Evolutionary conservation across 2,797 vertebrate genomes (phyloP), one percentile per base, ranked within the genome.

Genomic region (Enteromius viviparus): DNA sequence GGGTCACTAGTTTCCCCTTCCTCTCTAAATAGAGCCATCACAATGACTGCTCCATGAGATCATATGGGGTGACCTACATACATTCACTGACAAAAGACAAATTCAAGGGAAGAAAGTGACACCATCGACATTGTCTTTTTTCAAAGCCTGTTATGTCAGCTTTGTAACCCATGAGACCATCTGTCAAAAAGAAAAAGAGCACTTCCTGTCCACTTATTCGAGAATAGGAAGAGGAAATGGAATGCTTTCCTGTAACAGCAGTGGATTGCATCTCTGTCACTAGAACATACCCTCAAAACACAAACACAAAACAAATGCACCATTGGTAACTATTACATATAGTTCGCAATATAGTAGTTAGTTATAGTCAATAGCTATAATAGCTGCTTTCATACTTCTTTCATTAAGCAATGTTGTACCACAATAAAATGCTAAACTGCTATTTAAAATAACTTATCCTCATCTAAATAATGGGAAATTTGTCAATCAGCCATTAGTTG

Each of bases 151-250:
- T 81, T 66, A 72, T 83, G 86, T 51, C 71, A 58, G 34, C 49
- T 78, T 80, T 45, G 19, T 53, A n/a, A 79, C 75, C 88, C 89
- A 47, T 19, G 15, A 37, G 85, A 87, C 4, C 86, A 87, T 91
- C 90, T 88, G 76, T 83, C n/a, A 88, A 76, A 78, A 66, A 66
- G 60, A 93, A 92, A 90, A 93, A 90, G 89, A 78, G 84, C 82
- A 81, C 75, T 81, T 90, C 87, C 84, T 84, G 84, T 81, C 76
- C 86, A 89, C 91, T 90, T 91, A 89, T 91, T 79, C 86, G 81
- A 86, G 87, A 90, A 89, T 88, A 91, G 92, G 92, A 93, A 92
- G 89, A 86, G 83, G 77, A 83, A 87, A 87, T 60, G 77, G 85
- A 78, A 60, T 87, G 84, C 84, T 81, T 89, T 92, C 90, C 91